Conservation (phyloP, 2,797 vertebrate species). For the Urosaurus nigricauda region DNA sequence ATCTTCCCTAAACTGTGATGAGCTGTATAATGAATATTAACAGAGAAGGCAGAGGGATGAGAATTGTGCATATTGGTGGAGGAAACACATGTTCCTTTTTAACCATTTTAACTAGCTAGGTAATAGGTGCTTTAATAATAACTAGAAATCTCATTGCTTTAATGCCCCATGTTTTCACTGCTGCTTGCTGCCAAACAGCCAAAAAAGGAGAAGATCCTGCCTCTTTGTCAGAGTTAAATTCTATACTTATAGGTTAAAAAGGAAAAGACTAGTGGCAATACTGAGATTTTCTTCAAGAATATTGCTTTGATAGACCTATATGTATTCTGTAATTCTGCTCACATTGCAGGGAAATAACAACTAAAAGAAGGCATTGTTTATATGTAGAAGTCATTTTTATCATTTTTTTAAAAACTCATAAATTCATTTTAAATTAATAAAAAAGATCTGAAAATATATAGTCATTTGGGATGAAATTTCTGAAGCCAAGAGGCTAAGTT, state of each 20-base stretch:
- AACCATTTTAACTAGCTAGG: background rate
- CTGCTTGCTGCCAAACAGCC: background rate
- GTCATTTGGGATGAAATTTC: background rate
- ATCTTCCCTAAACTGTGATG: background rate
- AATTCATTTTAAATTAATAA: background rate
- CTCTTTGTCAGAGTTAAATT: slow-evolving; percentile 13
- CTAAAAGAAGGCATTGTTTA: background rate
- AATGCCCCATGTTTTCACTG: background rate
- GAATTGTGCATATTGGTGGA: background rate
- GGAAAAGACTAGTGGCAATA: background rate
- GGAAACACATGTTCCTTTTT: background rate
- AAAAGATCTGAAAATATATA: background rate
- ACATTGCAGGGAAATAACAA: background rate
- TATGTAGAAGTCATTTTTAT: slow-evolving; percentile 6
- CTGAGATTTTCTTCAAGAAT: background rate
- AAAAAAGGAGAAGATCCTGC: background rate
- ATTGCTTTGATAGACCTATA: background rate
- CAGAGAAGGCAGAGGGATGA: background rate
- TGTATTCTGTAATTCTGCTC: background rate
- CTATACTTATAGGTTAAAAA: background rate
- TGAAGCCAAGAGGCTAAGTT: background rate
- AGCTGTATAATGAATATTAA: background rate
- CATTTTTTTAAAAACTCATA: background rate
- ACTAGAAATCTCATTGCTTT: background rate
- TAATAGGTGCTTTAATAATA: background rate